Evolutionary conservation across 2,888 invertebrate species (phyloP).

Genomic region (Diploptera punctata): DNA sequence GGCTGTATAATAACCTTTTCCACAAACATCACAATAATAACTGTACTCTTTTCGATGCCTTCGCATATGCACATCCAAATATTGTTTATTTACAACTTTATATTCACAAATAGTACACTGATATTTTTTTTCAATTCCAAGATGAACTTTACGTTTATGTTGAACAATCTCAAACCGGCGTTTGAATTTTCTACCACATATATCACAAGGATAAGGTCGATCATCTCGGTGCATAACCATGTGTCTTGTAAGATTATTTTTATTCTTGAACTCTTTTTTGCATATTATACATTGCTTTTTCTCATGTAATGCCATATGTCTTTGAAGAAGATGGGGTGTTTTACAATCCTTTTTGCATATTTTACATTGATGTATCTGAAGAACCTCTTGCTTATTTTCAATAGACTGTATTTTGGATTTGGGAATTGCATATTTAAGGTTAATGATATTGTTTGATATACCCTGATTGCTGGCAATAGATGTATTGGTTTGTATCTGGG

Average conservation of each 20-base stretch:
- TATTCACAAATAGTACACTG: slow-evolving; percentile 35
- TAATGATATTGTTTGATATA: too few species aligned
- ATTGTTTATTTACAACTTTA: slow-evolving; percentile 22
- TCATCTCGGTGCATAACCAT: slow-evolving; percentile 36
- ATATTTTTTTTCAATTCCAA: slow-evolving; percentile 31
- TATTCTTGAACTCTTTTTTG: slow-evolving; percentile 34
- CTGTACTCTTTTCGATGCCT: slow-evolving; percentile 34
- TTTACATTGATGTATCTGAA: too few species aligned
- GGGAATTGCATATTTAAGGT: too few species aligned
- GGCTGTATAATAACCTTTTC: slow-evolving; percentile 28
- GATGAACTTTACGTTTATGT: slow-evolving; percentile 36
- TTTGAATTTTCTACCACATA: slow-evolving; percentile 46
- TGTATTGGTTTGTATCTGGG: too few species aligned
- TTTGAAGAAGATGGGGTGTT: background rate
- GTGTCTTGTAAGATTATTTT: slow-evolving; percentile 40
- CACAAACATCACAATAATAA: slow-evolving; percentile 35
- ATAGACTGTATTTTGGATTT: too few species aligned
- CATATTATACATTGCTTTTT: slow-evolving; percentile 39
- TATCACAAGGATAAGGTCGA: slow-evolving; percentile 45
- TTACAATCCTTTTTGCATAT: background rate
- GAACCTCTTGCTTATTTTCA: too few species aligned
- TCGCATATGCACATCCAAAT: slow-evolving; percentile 34
- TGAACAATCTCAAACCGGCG: background rate
- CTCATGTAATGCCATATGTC: background rate
- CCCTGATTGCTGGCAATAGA: too few species aligned